Conservation (phyloP, 2,797 vertebrate genomes). For the Lacerta viridis region DNA sequence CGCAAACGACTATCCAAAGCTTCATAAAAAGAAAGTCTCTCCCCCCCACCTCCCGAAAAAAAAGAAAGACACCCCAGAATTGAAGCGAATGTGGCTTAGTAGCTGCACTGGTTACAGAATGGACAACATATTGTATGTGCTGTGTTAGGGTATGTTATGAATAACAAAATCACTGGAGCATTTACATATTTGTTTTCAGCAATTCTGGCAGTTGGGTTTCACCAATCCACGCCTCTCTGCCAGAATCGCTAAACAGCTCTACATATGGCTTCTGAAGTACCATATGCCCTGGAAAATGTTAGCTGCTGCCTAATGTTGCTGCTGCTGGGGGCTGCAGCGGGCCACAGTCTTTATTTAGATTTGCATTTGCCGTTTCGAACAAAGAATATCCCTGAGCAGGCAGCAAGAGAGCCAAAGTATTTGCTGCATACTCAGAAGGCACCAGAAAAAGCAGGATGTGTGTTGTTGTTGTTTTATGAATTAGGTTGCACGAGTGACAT, state of each 20-base stretch:
- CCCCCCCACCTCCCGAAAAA: slow-evolving; percentile 8
- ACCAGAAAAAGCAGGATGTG: slow-evolving; percentile 55
- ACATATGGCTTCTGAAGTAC: slow-evolving; percentile 99
- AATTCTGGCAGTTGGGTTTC: slow-evolving; percentile 95
- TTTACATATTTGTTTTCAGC: slow-evolving; percentile 96
- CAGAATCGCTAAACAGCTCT: slow-evolving; percentile 99
- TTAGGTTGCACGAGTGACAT: slow-evolving; percentile 64
- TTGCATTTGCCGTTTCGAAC: slow-evolving; percentile 86
- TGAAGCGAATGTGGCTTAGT: slow-evolving; percentile 76
- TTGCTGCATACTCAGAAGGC: slow-evolving; percentile 61
- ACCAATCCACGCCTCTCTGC: slow-evolving; percentile 94
- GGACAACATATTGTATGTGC: slow-evolving; percentile 88
- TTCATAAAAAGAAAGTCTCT: background rate
- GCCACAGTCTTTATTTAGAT: slow-evolving; percentile 91
- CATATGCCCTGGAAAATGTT: slow-evolving; percentile 99
- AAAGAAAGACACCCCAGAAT: slow-evolving; percentile 44
- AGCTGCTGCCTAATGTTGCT: slow-evolving; percentile 86
- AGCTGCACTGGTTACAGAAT: slow-evolving; percentile 81
- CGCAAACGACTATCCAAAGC: background rate
- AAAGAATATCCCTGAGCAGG: slow-evolving; percentile 86
- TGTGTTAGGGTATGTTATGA: slow-evolving; percentile 88
- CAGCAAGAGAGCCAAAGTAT: slow-evolving; percentile 76
- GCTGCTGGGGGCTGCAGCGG: slow-evolving; percentile 86
- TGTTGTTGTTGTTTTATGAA: slow-evolving; percentile 37
- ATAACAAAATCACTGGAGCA: slow-evolving; percentile 90